Conservation (phyloP, 2,797 vertebrate species). For the Artibeus jamaicensis region DNA sequence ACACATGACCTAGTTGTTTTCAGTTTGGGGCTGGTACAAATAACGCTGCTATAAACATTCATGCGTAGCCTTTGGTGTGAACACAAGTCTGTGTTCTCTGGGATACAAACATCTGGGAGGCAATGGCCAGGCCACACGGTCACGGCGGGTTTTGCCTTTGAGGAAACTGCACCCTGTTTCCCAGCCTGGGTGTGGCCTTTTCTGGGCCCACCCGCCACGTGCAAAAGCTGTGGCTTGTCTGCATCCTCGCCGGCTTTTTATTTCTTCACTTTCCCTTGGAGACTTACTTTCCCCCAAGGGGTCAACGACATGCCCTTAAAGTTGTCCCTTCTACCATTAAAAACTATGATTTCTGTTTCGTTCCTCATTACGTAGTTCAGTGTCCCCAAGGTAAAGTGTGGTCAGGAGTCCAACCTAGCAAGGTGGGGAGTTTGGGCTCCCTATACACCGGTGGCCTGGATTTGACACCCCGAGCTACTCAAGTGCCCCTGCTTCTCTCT, state of each 20-base stretch:
- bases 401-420: neutral
- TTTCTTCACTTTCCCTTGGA: neutral
- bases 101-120: neutral
- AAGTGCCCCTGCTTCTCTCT: neutral
- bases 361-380: neutral
- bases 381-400: neutral
- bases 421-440: neutral
- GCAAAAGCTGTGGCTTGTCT: neutral
- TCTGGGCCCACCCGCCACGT: neutral
- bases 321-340: neutral
- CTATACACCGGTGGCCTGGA: neutral
- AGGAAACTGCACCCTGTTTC: neutral
- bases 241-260: neutral
- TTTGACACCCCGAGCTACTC: neutral
- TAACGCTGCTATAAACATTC: neutral
- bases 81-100: neutral
- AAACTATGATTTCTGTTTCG: neutral
- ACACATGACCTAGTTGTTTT: neutral
- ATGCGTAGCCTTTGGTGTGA: neutral
- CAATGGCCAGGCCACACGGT: neutral
- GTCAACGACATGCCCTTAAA: neutral
- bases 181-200: neutral
- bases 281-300: neutral
- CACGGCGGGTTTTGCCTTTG: neutral
- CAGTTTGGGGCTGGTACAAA: neutral